Base-by-base conservation (phyloP, 2,113 vertebrate species). In the Ceuthmochares aereus region DNA sequence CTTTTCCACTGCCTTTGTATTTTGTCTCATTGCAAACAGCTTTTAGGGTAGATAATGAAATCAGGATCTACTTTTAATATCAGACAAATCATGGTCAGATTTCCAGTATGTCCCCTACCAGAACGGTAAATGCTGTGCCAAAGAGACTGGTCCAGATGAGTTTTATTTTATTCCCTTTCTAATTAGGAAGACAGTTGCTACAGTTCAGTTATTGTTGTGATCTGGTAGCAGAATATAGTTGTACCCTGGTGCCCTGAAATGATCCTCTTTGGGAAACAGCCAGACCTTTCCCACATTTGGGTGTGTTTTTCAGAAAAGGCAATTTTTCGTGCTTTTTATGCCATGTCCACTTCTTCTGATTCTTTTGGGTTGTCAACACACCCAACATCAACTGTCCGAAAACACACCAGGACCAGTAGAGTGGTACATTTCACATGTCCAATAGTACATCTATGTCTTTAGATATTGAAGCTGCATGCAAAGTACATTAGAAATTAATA, bases 241-340 rank as follows among this genome's bases (percentile, higher is more conserved):
- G 32, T 23, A 32, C 52, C 29, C 49, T 36, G 20, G 22, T 36
- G n/a, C 34, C 47, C 12, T 51, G 52, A 49, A 54, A 78, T 0
- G 0, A 36, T 34, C 21, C 20, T 36, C 5, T 52, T 43, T 29
- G 32, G n/a, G 59, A 55, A 73, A 29, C 13, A 21, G 17, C 21
- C 2, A 5, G 10, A 11, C 37, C 18, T 54, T 54, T 58, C 29
- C 29, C n/a, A 27, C 8, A 1, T 27, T 60, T 1, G 0, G 13
- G 25, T 12, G 17, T n/a, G 21, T 55, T 42, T 42, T 84, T 30
- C 21, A 67, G 30, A n/a, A 36, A 47, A 54, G 29, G 23, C 10
- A 45, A 4, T 77, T 77, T 49, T 66, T 70, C 14, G 36, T 36
- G 21, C 37, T 73, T 12, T 45, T 60, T 20, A 36, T 11, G 18